phyloP scores from a whole-genome alignment of 2,888 invertebrate species.

The Acholoe squamosa region DNA sequence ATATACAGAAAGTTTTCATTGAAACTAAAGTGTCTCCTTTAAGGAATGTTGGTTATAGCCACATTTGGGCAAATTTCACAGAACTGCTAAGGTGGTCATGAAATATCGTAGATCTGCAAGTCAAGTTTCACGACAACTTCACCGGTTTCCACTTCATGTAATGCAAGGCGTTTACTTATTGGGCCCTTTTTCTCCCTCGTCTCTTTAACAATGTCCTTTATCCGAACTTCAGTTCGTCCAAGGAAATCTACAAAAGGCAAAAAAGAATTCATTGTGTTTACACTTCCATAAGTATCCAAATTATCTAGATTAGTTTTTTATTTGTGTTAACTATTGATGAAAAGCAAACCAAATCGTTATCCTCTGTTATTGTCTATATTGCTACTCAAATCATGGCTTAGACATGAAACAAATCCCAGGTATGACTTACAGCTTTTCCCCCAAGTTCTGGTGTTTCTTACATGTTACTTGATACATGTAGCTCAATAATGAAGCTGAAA shows the following conservation, averaged over 20 bases:
- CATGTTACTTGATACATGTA: too few relatives aligned
- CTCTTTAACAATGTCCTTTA: conserved; percentile 87
- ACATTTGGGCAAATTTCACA: background rate
- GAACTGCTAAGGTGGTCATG: background rate
- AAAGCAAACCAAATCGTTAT: too few relatives aligned
- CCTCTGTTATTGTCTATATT: too few relatives aligned
- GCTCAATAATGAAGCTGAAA: too few relatives aligned
- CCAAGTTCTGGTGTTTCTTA: too few relatives aligned
- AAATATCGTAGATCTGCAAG: conserved; percentile 85
- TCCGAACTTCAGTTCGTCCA: conserved; percentile 88
- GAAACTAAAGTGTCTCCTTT: background rate
- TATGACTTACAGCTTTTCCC: too few relatives aligned
- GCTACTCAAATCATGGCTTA: too few relatives aligned
- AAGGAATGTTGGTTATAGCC: conserved; percentile 22
- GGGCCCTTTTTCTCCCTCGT: conserved; percentile 86
- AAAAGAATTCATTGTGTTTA: conserved; percentile 73
- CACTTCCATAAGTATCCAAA: too few relatives aligned
- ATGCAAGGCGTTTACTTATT: conserved; percentile 87
- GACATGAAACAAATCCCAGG: too few relatives aligned
- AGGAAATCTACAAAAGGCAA: conserved; percentile 86
- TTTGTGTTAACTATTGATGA: too few relatives aligned
- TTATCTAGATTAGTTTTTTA: too few relatives aligned
- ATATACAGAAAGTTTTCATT: background rate
- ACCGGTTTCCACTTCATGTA: conserved; percentile 89
- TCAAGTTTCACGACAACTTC: conserved; percentile 89